Base-by-base conservation (phyloP, 2,888 invertebrate species). In the Ichneumon xanthorius region DNA sequence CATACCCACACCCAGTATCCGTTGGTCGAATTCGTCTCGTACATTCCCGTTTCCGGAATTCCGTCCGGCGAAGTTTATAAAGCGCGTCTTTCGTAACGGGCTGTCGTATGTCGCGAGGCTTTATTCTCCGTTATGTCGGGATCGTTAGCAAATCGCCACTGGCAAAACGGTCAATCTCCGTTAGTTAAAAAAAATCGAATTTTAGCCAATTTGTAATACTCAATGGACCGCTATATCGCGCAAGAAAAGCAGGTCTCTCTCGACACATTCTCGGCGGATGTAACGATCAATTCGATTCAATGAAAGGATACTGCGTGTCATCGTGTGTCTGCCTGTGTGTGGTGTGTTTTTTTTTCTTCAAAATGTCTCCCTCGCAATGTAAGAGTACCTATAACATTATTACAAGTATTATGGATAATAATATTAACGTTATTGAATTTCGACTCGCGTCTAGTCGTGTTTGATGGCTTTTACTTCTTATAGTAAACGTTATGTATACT, bases 401-500 rank as follows among this genome's bases (percentile, higher is more conserved):
- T 22, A 61, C 61, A 75, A 61, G 37, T 73, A 84, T 45, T 80
- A 84, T 50, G 75, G 80, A 76, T 80, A 84, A 84, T 80, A 80
- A 80, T 80, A 84, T 30, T 61, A 84, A 84, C 80, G 76, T 76
- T 50, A 80, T 80, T 70, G 80, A 79, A 81, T 50, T 70, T 55
- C 70, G 55, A 78, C 75, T 68, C 80, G 73, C 73, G 77, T 45
- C 63, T 73, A 81, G 33, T 73, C 72, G 65, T 70, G 72, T 30
- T 80, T 61, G 65, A 72, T 67, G 50, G 55, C 53, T 61, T 71
- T 48, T 73, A 45, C 19, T 53, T 61, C 22, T 40, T 37, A 22
- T 45, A 40, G 26, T 48, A 45, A 33, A 16, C 16, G 6, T 63
- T 37, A 22, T 77, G 16, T 40, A 65, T 75, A 75, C 55, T 83